Base-by-base conservation (phyloP, 37 sponge, comb jelly and placozoan species). In the Haliclona indistincta region DNA sequence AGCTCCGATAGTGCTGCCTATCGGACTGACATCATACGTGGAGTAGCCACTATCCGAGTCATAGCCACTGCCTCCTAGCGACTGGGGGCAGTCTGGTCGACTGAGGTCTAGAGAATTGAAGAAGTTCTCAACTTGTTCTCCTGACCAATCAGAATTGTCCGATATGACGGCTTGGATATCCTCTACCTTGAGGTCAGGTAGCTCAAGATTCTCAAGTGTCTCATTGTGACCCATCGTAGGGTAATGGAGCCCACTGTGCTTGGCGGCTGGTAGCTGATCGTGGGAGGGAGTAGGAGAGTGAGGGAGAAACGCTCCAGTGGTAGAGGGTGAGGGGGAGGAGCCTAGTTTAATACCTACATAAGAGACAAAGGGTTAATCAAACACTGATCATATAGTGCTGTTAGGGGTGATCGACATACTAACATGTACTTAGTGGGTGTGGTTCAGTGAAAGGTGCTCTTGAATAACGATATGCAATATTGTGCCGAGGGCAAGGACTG, bases 41-140 rank as follows among this genome's bases (percentile, higher is more conserved):
- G 82, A 81, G 76, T 87, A 81, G 0, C 88, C 83, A 61, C 83
- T 77, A 41, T 82, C 82, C 0, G 88, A 86, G 58, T 86, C 86
- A 38, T 86, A 86, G 25, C 70, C 70, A 62, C 62, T 60, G 34
- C n/a, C n/a, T 8, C 73, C 54, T 43, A 74, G 8, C 67, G 61
- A 38, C 67, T 74, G 7, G 68, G 49, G 32, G 67, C 86, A 34
- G 67, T 73, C 54, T 74, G 67, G 33, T 81, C 73, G 51, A 79
- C 52, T 36, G 37, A 36, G 67, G 32, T 82, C 83, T 38, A 83
- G 45, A 23, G 84, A 76, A 60, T 68, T 68, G 7, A 83, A 47
- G 40, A 75, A 77, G 23, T 71, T 53, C 36, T 77, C 64, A 34
- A 78, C 45, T 35, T 85, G 86, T 29, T 79, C 86, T 19, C 73